phyloP scores from a whole-genome alignment of 2,888 invertebrate species.

The Petrolisthes cinctipes region DNA sequence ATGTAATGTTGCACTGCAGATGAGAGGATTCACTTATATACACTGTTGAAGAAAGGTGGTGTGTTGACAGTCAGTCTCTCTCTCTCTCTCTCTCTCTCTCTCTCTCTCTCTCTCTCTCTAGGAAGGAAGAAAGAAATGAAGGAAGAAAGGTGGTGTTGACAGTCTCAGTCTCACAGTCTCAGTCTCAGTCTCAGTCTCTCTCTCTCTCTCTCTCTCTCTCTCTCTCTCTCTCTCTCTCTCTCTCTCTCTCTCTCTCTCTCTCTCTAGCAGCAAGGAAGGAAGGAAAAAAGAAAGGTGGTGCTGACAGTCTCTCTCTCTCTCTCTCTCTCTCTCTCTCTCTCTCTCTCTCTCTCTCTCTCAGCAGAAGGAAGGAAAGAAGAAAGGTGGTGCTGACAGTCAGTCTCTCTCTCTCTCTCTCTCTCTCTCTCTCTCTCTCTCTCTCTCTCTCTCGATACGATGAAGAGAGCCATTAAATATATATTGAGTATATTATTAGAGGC shows the following conservation, averaged over 20 bases:
- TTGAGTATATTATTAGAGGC: no score
- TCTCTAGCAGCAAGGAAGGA: neutral
- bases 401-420: conserved; percentile 10
- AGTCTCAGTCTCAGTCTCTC: neutral
- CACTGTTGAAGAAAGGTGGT: no score
- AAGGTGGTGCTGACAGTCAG: neutral
- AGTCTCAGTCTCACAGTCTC: neutral
- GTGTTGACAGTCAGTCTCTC: neutral
- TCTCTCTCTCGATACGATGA: no score
- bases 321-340: conserved; percentile 22
- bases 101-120: neutral
- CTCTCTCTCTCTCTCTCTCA: conserved; percentile 22
- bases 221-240: conserved; percentile 37
- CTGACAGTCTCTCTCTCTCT: conserved; percentile 24
- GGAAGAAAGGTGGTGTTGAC: neutral
- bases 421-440: neutral
- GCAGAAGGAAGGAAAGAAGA: neutral
- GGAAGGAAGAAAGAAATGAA: no score
- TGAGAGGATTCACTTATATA: no score
- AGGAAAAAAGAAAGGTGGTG: neutral
- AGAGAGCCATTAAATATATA: no score
- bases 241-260: conserved; percentile 30
- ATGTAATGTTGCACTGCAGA: no score
- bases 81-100: conserved; percentile 3
- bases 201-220: conserved; percentile 34